Conservation (phyloP, 2,888 invertebrate genomes). For the Pseudanteris insignis region DNA sequence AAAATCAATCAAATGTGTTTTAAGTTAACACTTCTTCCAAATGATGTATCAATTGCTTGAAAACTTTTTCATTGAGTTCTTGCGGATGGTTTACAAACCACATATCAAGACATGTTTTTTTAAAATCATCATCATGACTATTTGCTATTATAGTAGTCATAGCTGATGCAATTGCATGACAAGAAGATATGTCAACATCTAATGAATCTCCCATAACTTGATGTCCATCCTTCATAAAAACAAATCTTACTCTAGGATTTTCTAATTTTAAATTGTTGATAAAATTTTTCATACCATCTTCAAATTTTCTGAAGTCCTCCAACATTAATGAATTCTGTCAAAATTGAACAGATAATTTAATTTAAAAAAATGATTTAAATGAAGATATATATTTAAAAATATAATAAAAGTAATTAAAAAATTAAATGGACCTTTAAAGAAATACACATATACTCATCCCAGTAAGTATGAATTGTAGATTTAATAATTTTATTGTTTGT, state of each 20-base stretch:
- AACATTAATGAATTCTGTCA: slow-evolving; percentile 47
- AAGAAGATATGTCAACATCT: slow-evolving; percentile 24
- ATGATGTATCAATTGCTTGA: slow-evolving; percentile 21
- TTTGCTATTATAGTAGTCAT: slow-evolving; percentile 49
- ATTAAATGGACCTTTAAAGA: slow-evolving; percentile 21
- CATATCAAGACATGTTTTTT: slow-evolving; percentile 46
- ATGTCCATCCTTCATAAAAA: slow-evolving; percentile 39
- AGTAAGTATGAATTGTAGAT: slow-evolving; percentile 10
- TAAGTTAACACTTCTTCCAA: slow-evolving; percentile 11
- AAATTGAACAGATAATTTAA: slow-evolving; percentile 32
- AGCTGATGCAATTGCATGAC: slow-evolving; percentile 37
- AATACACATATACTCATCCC: slow-evolving; percentile 20
- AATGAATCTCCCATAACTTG: slow-evolving; percentile 29
- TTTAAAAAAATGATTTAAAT: too few relatives aligned
- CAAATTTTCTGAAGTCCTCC: slow-evolving; percentile 41
- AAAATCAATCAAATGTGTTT: not conserved
- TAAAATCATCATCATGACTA: slow-evolving; percentile 50
- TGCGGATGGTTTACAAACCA: slow-evolving; percentile 44
- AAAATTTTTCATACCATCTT: slow-evolving; percentile 31
- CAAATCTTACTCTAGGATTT: slow-evolving; percentile 48
- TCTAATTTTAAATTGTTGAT: slow-evolving; percentile 38
- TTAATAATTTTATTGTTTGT: slow-evolving; percentile 7
- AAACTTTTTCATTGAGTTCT: slow-evolving; percentile 32
- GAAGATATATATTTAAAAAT: slow-evolving; percentile 14
- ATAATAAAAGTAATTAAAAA: slow-evolving; percentile 1